Conservation (phyloP, 2,797 vertebrate genomes). For the Galagoides demidoff region DNA sequence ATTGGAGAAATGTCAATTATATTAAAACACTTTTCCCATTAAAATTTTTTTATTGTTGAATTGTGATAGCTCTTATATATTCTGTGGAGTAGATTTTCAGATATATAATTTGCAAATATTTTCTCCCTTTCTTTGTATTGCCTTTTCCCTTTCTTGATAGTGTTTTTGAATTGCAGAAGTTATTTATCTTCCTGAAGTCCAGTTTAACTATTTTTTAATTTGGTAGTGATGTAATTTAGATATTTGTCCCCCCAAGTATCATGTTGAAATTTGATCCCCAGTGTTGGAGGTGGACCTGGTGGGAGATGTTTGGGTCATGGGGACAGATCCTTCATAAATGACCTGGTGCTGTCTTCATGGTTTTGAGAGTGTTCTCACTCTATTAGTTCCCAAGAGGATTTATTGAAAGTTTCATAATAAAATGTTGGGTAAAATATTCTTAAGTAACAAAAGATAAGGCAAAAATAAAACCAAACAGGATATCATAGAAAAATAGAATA, state of each 20-base stretch:
- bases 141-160: background rate
- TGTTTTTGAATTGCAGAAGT: background rate
- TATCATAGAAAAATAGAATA: background rate
- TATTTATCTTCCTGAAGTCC: background rate
- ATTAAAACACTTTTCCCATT: background rate
- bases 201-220: background rate
- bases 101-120: slow-evolving; percentile 22
- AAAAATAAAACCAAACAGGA: background rate
- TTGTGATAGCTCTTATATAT: background rate
- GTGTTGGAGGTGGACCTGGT: background rate
- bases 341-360: too few relatives aligned
- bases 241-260: background rate
- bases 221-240: background rate
- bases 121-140: background rate
- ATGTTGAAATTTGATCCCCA: background rate
- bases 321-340: background rate
- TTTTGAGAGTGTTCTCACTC: too few relatives aligned
- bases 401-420: background rate
- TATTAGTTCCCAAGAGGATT: too few relatives aligned
- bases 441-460: background rate
- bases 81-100: background rate
- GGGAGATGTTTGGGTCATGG: background rate
- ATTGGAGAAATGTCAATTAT: background rate
- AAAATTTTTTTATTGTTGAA: background rate
- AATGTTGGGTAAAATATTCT: slow-evolving; percentile 15